phyloP scores from a whole-genome alignment of 1,140 invertebrate genomes.

The Caerostris extrusa region DNA sequence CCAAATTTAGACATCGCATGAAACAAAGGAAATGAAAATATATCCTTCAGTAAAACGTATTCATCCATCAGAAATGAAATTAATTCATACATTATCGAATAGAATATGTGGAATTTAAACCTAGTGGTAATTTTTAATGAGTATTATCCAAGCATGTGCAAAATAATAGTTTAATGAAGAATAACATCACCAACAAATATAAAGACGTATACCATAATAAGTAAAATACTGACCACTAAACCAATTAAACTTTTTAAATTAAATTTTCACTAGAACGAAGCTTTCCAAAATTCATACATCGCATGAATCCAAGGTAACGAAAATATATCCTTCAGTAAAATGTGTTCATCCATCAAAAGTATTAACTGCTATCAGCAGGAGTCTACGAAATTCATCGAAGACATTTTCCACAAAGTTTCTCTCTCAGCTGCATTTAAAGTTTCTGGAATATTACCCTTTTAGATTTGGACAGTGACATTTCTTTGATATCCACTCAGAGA shows the following conservation, averaged over 20 bases:
- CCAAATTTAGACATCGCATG: background rate
- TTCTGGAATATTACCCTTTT: background rate
- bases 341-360: background rate
- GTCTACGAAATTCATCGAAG: background rate
- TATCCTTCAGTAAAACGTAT: background rate
- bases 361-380: background rate
- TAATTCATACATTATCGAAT: too few relatives aligned
- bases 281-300: background rate
- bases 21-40: background rate
- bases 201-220: too few relatives aligned
- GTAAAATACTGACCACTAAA: too few relatives aligned
- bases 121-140: too few relatives aligned
- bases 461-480: background rate
- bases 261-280: too few relatives aligned
- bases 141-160: too few relatives aligned
- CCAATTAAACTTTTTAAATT: too few relatives aligned
- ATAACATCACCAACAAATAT: too few relatives aligned
- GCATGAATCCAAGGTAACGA: background rate
- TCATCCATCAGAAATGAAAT: background rate
- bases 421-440: background rate
- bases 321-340: background rate
- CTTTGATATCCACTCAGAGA: conserved; percentile 22
- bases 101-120: too few relatives aligned
- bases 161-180: too few relatives aligned
- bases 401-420: background rate